A percentile compares a stretch with the other conserved stretches of the same genome.
Evolutionary conservation across 2,888 invertebrate species (phyloP).

Genomic region (Neoaliturus tenellus): DNA sequence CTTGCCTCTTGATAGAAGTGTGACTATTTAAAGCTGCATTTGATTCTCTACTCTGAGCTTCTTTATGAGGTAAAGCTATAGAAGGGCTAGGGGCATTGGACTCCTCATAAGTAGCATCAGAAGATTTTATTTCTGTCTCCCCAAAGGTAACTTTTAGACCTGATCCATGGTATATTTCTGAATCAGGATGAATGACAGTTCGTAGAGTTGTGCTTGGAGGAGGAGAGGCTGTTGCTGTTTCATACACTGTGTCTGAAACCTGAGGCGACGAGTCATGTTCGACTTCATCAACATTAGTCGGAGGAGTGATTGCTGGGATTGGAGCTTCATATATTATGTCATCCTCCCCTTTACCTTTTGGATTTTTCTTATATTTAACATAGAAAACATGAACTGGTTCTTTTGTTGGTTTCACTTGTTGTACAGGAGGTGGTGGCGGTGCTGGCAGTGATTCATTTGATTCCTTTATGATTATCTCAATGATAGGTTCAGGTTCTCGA

Average conservation of each 20-base stretch:
- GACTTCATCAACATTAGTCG: constrained; percentile 77
- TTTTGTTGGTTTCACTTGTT: constrained; percentile 78
- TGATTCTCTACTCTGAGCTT: constrained; percentile 59
- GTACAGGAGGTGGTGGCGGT: constrained; percentile 74
- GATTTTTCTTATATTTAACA: constrained; percentile 93
- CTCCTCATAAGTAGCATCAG: constrained; percentile 55
- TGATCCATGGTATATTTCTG: constrained; percentile 86
- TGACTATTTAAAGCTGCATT: constrained; percentile 27
- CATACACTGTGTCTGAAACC: constrained; percentile 45
- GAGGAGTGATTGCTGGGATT: constrained; percentile 85
- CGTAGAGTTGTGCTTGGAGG: constrained; percentile 86
- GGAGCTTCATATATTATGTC: constrained; percentile 88
- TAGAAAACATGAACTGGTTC: constrained; percentile 95
- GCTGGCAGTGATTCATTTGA: constrained; percentile 88
- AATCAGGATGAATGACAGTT: constrained; percentile 91
- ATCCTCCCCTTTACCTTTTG: constrained; percentile 77
- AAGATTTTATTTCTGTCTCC: constrained; percentile 73
- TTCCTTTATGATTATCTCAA: constrained; percentile 94
- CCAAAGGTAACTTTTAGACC: constrained; percentile 91
- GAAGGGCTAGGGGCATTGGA: constrained; percentile 62
- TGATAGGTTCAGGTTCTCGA: constrained; percentile 91
- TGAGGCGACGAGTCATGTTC: constrained; percentile 63
- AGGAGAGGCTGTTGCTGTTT: constrained; percentile 71
- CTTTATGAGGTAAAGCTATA: constrained; percentile 58
- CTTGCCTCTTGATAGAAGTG: constrained; percentile 62